Evolutionary conservation across 2,888 invertebrate species (phyloP).

Genomic region (Parochlus steinenii): DNA sequence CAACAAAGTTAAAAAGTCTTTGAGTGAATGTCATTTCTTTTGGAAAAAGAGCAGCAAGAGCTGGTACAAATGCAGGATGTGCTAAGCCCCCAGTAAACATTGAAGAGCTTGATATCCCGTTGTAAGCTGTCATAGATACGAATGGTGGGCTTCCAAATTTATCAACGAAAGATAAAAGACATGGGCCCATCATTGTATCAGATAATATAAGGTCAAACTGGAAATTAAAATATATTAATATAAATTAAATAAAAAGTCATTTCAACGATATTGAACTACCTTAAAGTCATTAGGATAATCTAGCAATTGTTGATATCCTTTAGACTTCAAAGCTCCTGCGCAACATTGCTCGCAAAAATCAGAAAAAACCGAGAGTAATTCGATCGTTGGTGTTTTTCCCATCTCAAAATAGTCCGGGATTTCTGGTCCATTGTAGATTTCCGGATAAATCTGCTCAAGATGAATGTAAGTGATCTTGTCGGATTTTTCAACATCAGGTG

Average conservation of each 20-base stretch:
- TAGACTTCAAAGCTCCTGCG: conserved; percentile 12
- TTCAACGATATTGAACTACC: background rate
- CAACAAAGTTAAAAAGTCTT: background rate
- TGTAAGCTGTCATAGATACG: too few relatives aligned
- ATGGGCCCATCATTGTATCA: background rate
- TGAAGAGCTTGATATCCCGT: too few relatives aligned
- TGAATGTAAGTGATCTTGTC: conserved; percentile 19
- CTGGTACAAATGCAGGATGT: too few relatives aligned
- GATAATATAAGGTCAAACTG: background rate
- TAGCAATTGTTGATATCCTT: background rate
- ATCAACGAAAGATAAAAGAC: background rate
- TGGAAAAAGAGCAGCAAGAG: too few relatives aligned
- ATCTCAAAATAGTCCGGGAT: conserved; percentile 5
- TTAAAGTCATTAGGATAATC: conserved; percentile 8
- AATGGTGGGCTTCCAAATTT: background rate
- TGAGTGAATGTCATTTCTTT: too few relatives aligned
- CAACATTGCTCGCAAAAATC: conserved; percentile 14
- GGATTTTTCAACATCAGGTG: conserved; percentile 17
- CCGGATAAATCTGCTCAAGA: conserved; percentile 17
- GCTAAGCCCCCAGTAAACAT: background rate
- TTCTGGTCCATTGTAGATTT: background rate
- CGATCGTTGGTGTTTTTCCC: too few relatives aligned
- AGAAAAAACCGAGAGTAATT: conserved; percentile 8
- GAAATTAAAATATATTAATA: too few relatives aligned
- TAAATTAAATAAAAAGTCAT: too few relatives aligned